Percentiles rank a stretch among this genome's conserved stretches.
phyloP scores from a whole-genome alignment of 64 coral and sea anemone species.

The Acropora yongei region DNA sequence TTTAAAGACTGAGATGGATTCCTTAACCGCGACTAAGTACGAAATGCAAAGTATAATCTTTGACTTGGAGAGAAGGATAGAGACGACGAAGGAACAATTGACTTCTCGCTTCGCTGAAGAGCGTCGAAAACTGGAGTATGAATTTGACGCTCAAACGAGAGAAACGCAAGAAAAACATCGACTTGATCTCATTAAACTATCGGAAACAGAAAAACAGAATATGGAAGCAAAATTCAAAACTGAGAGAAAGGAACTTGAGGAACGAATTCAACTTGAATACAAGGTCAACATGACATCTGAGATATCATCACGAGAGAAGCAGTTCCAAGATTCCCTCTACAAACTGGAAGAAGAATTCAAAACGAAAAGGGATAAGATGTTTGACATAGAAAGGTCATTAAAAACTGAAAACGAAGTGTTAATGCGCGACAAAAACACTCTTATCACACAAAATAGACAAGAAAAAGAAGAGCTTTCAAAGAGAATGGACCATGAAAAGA shows the following conservation, averaged over 20 bases:
- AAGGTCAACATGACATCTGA: conserved; percentile 28
- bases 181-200: conserved; percentile 13
- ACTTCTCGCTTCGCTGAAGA: conserved; percentile 32
- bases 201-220: not conserved
- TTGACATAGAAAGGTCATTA: conserved; percentile 19
- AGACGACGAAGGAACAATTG: conserved; percentile 33
- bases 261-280: conserved; percentile 23
- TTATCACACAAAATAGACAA: conserved; percentile 17
- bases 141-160: conserved; percentile 14
- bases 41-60: conserved; percentile 8
- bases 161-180: conserved; percentile 36
- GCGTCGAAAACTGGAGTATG: conserved; percentile 31
- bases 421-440: conserved; percentile 3
- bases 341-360: conserved; percentile 11
- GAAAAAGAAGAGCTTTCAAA: conserved; percentile 52
- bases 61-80: conserved; percentile 7
- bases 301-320: not conserved
- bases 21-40: conserved; percentile 1
- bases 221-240: conserved; percentile 36
- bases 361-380: not conserved
- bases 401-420: conserved; percentile 10
- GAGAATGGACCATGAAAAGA: conserved; percentile 65
- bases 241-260: conserved; percentile 28
- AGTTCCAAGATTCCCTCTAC: not conserved
- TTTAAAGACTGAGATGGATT: not conserved